These are phyloP conservation scores for Amblyornis subalaris DNA, from an alignment of 2,113 vertebrate genomes.

Conservation along the genomic window DNA sequence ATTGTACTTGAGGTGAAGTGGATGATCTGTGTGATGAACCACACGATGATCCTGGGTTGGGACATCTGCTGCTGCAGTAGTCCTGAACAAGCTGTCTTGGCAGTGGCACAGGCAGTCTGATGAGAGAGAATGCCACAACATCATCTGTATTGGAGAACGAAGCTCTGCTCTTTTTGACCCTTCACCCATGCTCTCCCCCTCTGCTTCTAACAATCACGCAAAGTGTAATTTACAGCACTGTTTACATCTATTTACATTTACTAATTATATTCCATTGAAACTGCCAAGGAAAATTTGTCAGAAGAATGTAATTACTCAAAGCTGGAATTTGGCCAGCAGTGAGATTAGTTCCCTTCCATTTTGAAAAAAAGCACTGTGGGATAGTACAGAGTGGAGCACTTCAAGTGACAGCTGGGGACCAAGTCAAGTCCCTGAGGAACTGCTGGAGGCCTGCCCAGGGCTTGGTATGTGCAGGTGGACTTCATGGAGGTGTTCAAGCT, in stretches of 20 bases:
- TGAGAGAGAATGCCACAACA: not conserved
- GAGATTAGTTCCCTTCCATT: conserved; percentile 47
- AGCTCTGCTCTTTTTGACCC: not conserved
- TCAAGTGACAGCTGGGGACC: not conserved
- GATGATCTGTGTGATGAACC: not conserved
- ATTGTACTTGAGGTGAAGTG: not conserved
- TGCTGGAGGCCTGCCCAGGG: not conserved
- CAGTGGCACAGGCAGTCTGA: fast-evolving
- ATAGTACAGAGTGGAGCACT: not conserved
- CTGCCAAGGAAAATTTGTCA: conserved; percentile 63
- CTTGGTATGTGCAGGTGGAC: not conserved
- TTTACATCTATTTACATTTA: conserved; percentile 65
- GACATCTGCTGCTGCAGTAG: not conserved
- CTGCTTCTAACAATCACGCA: not conserved
- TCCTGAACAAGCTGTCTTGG: fast-evolving
- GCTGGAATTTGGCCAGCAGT: conserved; percentile 42
- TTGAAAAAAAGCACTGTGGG: not conserved
- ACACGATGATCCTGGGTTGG: not conserved
- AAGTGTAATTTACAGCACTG: conserved; percentile 48
- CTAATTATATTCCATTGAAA: conserved; percentile 60
- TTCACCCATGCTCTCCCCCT: not conserved
- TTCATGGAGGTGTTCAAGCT: not conserved
- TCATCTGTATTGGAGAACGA: not conserved
- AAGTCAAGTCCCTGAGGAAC: not conserved
- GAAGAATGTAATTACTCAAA: conserved; percentile 61